Evolutionary conservation across 2,113 vertebrate species (phyloP), one percentile per base, ranked within the genome.

Genomic region (Hyla sarda): DNA sequence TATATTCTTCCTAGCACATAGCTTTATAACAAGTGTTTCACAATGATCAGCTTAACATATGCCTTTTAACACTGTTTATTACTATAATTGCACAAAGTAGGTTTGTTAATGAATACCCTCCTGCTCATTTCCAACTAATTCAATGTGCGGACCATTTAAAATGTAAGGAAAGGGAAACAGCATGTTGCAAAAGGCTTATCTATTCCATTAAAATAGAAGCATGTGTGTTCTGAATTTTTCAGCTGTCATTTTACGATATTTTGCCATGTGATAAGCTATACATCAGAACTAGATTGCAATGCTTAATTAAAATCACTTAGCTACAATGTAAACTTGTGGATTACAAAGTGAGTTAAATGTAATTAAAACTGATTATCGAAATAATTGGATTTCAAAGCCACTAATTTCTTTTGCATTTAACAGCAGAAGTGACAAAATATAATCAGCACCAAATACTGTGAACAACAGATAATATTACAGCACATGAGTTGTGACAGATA

Each of bases 281-380:
- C 80, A 89, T 89, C 89, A 89, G 73, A 86, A 86, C 45, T 81
- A 86, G 50, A 86, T 73, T 73, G 34, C 67, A 86, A 86, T 73
- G 65, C 84, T 47, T 86, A 86, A 86, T 86, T 86, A 86, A 86
- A 85, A 90, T 92, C 92, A 87, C 83, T 90, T 54, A 83, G 56
- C 87, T 90, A 88, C 47, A 90, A 92, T 92, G 92, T 88, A 92
- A 90, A 89, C 91, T 91, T 78, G 87, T 85, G 83, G 82, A 89
- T 92, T 92, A 90, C 80, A 91, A 91, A 92, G 81, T 89, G 75
- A 91, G 67, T 54, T 88, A 90, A 87, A 21, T 78, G 34, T 90
- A 91, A 92, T 93, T 92, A 92, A 92, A 94, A 91, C 23, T 65
- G 87, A 91, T 90, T 89, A 92, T 88, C 62, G 90, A 92, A 93